Evolutionary conservation across 2,797 vertebrate species (phyloP), one percentile per base, ranked within the genome.

Genomic region (Sebastes itinus): DNA sequence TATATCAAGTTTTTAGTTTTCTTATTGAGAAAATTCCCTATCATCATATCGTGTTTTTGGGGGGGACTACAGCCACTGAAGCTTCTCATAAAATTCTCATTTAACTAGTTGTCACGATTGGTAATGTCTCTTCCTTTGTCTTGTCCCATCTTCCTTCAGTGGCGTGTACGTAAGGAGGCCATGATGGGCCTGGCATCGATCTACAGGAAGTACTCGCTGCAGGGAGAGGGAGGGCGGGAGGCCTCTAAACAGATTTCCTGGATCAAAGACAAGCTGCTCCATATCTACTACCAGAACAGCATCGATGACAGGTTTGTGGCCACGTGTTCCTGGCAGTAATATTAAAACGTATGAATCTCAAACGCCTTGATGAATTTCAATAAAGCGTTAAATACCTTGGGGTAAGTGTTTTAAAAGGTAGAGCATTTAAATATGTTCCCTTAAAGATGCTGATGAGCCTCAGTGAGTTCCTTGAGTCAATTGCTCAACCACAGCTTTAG

Each of bases 271-370:
- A 99, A 99, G 88, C 94, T 99, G 69, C 95, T 99, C 6, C 98
- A 99, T 77, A 99, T 99, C 94, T 99, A 99, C 95, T 99, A 99
- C 89, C 98, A 99, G 94, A 99, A 99, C 94, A 99, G 98, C 93
- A 99, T 99, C 54, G 98, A 99, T 78, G 98, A 99, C 90, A 94
- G 97, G 98, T 99, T 91, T 90, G 97, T 94, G 73, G 64, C 16
- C 14, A 38, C 67, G 20, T 32, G 23, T 18, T 52, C n/a, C 23
- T 20, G 0, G 58, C 6, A 13, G n/a, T 56, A 46, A 1, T 61
- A 10, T 30, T 46, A 42, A 49, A 27, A 42, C 2, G 1, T 1
- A 11, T 22, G 18, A 61, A 60, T 64, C 33, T 33, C 1, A 16
- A 56, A 69, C 22, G 6, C 2, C 13, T 22, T 77, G 1, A 72